Conservation (phyloP, 1,140 invertebrate genomes). For the Drosophila jambulina region DNA sequence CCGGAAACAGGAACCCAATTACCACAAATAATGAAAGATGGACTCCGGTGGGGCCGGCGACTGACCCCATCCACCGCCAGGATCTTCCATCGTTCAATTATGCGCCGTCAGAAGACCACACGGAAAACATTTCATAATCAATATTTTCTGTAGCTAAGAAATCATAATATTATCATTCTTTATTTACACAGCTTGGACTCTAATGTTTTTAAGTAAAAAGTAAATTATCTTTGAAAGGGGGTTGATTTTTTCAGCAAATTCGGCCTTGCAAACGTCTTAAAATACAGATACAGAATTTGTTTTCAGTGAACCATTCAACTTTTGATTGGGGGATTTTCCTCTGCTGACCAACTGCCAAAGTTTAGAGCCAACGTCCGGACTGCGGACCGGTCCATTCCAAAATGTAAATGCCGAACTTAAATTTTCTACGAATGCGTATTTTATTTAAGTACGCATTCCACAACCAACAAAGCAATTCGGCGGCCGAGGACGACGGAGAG, state of each 20-base stretch:
- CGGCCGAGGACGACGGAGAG: background rate
- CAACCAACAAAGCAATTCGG: slow-evolving; percentile 38
- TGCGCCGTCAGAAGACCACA: slow-evolving; percentile 51
- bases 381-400: slow-evolving; percentile 21
- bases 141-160: background rate
- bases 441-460: slow-evolving; percentile 51
- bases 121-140: slow-evolving; percentile 25
- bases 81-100: slow-evolving; percentile 41
- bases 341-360: slow-evolving; percentile 49
- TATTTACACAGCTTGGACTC: background rate
- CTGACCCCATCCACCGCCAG: slow-evolving; percentile 1
- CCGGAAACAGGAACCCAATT: slow-evolving; percentile 63
- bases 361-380: slow-evolving; percentile 39
- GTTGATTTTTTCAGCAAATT: background rate
- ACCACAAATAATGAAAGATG: slow-evolving; percentile 69
- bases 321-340: slow-evolving; percentile 49
- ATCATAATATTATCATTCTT: background rate
- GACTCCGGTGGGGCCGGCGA: slow-evolving; percentile 7
- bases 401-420: slow-evolving; percentile 49
- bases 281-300: background rate
- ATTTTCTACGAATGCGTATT: slow-evolving; percentile 47
- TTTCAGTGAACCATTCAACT: slow-evolving; percentile 36
- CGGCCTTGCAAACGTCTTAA: background rate
- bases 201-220: background rate
- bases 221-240: background rate